These are phyloP conservation scores for Chirona hameri DNA, from an alignment of 2,888 invertebrate species.

Conservation along the genomic window DNA sequence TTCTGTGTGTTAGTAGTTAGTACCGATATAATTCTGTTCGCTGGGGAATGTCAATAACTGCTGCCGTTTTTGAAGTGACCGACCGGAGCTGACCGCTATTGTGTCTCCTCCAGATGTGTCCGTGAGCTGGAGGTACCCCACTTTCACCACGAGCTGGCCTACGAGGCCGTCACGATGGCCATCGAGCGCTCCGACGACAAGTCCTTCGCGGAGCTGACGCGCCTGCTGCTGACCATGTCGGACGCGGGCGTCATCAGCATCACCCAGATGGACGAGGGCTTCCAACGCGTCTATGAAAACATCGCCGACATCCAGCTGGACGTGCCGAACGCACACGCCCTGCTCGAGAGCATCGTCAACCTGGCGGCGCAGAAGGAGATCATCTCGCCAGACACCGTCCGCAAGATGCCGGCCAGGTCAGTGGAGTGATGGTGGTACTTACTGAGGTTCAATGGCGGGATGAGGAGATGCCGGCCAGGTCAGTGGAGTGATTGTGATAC, in stretches of 20 bases:
- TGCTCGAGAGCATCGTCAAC: constrained; percentile 79
- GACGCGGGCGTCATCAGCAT: constrained; percentile 72
- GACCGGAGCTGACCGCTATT: no score
- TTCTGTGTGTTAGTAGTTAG: no score
- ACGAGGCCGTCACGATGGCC: constrained; percentile 74
- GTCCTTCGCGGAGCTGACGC: constrained; percentile 75
- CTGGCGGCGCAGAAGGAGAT: constrained; percentile 69
- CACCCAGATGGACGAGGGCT: constrained; percentile 86
- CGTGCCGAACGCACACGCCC: constrained; percentile 83
- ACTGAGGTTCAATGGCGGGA: no score
- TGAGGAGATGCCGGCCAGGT: no score
- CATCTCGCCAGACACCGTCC: constrained; percentile 47
- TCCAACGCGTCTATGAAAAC: constrained; percentile 79
- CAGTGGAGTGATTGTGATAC: no score
- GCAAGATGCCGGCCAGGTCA: no score
- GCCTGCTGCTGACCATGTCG: constrained; percentile 70
- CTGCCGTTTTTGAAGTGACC: no score
- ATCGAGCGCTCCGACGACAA: constrained; percentile 76
- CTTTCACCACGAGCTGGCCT: constrained; percentile 85
- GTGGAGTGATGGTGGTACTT: no score
- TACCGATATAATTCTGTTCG: no score
- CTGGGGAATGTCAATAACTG: no score
- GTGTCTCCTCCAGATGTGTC: constrained; percentile 47
- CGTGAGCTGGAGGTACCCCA: constrained; percentile 87
- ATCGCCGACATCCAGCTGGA: constrained; percentile 88